Conservation (phyloP, 2,113 vertebrate genomes). For the Corapipo altera region DNA sequence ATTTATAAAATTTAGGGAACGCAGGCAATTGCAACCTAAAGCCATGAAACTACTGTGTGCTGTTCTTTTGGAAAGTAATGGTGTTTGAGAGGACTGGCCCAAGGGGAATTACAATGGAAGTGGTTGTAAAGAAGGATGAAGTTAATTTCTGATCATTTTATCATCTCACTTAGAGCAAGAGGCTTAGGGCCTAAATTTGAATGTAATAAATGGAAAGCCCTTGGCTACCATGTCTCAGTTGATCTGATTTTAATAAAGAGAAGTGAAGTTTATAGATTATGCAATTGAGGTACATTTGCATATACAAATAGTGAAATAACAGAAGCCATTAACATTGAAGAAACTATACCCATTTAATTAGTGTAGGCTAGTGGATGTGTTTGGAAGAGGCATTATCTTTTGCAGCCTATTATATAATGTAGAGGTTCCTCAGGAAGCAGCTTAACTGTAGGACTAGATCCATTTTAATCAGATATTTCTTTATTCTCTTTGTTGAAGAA, state of each 20-base stretch:
- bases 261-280: not conserved
- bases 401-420: not conserved
- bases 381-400: not conserved
- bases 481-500: not conserved
- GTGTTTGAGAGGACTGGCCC: not conserved
- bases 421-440: not conserved
- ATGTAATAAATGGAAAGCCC: not conserved
- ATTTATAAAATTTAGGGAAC: not conserved
- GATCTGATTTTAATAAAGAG: not conserved
- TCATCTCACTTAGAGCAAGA: not conserved
- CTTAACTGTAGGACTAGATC: not conserved
- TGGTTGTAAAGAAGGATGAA: not conserved
- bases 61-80: not conserved
- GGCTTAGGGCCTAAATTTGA: not conserved
- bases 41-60: not conserved
- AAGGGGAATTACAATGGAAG: not conserved
- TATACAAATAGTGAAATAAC: not conserved
- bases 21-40: not conserved
- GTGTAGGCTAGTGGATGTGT: not conserved
- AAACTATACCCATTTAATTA: not conserved
- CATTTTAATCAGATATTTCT: not conserved
- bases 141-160: not conserved
- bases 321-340: not conserved
- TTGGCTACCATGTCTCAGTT: not conserved
- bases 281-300: not conserved